These are phyloP conservation scores for Hippocampus mohnikei DNA, from an alignment of 2,113 vertebrate species.

Conservation along the genomic window DNA sequence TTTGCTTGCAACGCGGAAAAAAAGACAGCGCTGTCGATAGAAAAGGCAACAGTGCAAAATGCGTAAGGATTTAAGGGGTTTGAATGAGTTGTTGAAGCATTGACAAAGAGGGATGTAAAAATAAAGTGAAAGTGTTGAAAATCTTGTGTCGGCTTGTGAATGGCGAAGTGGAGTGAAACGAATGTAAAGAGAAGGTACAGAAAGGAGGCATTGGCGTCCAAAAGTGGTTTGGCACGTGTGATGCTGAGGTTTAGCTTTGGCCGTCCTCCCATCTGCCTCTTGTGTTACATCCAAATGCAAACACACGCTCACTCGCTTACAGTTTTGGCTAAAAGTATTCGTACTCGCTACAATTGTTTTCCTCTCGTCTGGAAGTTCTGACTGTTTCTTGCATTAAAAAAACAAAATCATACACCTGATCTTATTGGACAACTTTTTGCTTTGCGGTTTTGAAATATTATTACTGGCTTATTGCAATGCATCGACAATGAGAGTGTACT, in stretches of 20 bases:
- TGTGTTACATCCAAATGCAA: constrained; percentile 47
- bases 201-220: constrained; percentile 32
- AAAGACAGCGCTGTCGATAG: constrained; percentile 10
- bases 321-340: constrained; percentile 7
- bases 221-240: constrained; percentile 48
- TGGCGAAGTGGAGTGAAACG: constrained; percentile 7
- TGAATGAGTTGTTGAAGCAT: constrained; percentile 23
- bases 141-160: background rate
- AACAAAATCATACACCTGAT: no score
- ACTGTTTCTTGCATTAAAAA: no score
- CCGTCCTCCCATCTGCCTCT: constrained; percentile 47
- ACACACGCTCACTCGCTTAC: constrained; percentile 20
- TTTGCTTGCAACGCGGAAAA: constrained; percentile 27
- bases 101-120: constrained; percentile 10
- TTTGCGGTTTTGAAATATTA: no score
- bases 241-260: constrained; percentile 58
- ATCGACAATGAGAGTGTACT: no score
- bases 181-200: constrained; percentile 25
- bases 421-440: no score
- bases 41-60: background rate
- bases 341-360: no score
- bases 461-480: no score
- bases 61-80: constrained; percentile 4
- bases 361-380: no score
- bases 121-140: background rate